A percentile compares a stretch with the other conserved stretches of the same genome.
phyloP scores from a whole-genome alignment of 1,140 invertebrate species.

The Heliconius eleuchia region DNA sequence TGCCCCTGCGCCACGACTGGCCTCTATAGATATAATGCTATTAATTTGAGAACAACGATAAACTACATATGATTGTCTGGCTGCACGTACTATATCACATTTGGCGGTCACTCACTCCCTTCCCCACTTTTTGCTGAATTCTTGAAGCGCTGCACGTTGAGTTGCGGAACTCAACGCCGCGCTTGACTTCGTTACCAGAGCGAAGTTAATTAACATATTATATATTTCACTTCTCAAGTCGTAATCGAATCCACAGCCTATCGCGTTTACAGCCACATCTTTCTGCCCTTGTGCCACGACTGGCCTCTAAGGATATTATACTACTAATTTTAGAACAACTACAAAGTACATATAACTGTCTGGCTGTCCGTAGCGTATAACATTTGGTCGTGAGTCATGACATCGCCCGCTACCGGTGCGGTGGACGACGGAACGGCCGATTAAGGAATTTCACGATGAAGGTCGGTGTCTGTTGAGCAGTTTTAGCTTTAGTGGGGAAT shows the following conservation, averaged over 20 bases:
- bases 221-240: too few relatives aligned
- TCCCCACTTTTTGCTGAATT: too few relatives aligned
- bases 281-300: too few relatives aligned
- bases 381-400: not conserved
- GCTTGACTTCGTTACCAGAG: too few relatives aligned
- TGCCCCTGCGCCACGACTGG: too few relatives aligned
- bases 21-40: not conserved
- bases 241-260: too few relatives aligned
- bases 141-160: too few relatives aligned
- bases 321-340: not conserved
- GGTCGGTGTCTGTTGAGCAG: not conserved
- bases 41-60: not conserved
- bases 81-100: not conserved
- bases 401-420: not conserved
- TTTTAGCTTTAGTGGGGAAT: not conserved
- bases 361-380: not conserved
- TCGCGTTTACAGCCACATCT: too few relatives aligned
- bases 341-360: not conserved
- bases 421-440: not conserved
- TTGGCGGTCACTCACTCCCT: not conserved
- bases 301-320: not conserved
- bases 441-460: slow-evolving; percentile 3
- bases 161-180: not conserved
- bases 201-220: too few relatives aligned
- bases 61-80: not conserved